Evolutionary conservation across 2,888 invertebrate genomes (phyloP).

Genomic region (Mechanitis messenoides): DNA sequence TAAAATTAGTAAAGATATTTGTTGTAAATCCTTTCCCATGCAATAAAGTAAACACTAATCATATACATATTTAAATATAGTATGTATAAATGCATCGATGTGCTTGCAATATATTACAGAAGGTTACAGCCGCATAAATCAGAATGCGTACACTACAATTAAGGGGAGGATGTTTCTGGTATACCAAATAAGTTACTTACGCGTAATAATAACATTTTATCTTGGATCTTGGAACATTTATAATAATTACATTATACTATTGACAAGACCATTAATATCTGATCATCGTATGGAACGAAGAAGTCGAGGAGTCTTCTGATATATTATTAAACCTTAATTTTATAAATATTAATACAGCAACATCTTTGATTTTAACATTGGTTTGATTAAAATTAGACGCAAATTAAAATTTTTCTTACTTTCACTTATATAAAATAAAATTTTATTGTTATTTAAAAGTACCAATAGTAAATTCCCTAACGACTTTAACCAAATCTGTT

Average conservation of each 20-base stretch:
- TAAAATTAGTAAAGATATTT: too few relatives aligned
- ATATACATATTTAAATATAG: background rate
- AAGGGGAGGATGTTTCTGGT: constrained; percentile 49
- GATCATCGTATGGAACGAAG: constrained; percentile 30
- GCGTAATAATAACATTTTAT: constrained; percentile 61
- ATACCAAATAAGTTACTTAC: constrained; percentile 49
- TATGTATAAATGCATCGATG: background rate
- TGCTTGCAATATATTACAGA: constrained; percentile 1
- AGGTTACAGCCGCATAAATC: constrained; percentile 12
- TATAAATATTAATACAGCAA: background rate
- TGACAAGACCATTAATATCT: constrained; percentile 67
- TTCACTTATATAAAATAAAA: background rate
- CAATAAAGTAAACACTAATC: too few relatives aligned
- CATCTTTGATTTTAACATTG: background rate
- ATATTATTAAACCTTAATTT: background rate
- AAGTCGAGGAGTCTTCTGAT: background rate
- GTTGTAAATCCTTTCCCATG: too few relatives aligned
- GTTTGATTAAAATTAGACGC: background rate
- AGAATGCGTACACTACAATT: constrained; percentile 45
- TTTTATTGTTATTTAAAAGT: constrained; percentile 16
- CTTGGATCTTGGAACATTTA: constrained; percentile 59
- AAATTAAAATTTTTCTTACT: background rate
- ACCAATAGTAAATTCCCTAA: constrained; percentile 29
- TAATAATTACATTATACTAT: constrained; percentile 69
- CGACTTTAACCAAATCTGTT: constrained; percentile 31